Percentiles rank a stretch among this genome's conserved stretches.
Evolutionary conservation across 2,797 vertebrate species (phyloP).

Genomic region (Acanthurus tractus): DNA sequence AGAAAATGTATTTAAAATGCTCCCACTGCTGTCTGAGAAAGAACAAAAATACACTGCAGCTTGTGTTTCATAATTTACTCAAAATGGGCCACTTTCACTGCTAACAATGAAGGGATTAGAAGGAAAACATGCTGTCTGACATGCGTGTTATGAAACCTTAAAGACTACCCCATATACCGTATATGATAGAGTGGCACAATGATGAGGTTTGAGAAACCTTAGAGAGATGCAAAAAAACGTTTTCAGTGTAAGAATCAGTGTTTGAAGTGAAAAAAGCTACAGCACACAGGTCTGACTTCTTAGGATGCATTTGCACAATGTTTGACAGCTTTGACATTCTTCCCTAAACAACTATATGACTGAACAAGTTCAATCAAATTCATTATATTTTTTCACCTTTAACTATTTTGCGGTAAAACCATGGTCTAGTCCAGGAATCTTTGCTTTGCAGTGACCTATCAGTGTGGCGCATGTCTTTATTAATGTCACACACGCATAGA

Average conservation of each 20-base stretch:
- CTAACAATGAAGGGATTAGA: slow-evolving; percentile 67
- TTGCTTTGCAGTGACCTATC: no score
- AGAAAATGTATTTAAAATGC: slow-evolving; percentile 52
- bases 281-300: no score
- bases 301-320: neutral
- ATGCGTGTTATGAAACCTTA: slow-evolving; percentile 49
- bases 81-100: slow-evolving; percentile 55
- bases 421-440: no score
- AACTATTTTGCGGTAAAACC: no score
- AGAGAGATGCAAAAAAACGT: neutral
- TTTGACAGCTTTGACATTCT: neutral
- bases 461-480: no score
- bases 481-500: no score
- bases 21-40: slow-evolving; percentile 46
- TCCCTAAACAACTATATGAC: neutral
- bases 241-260: neutral
- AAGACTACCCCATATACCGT: slow-evolving; percentile 34
- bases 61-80: slow-evolving; percentile 63
- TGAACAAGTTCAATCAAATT: no score
- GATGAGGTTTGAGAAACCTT: neutral
- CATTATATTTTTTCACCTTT: no score
- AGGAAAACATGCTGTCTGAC: slow-evolving; percentile 45
- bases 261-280: neutral
- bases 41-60: slow-evolving; percentile 62
- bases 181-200: neutral